Percentiles rank a stretch among this genome's conserved stretches.
Evolutionary conservation across 2,888 invertebrate genomes (phyloP).

Genomic region (Stenodera caucasica): DNA sequence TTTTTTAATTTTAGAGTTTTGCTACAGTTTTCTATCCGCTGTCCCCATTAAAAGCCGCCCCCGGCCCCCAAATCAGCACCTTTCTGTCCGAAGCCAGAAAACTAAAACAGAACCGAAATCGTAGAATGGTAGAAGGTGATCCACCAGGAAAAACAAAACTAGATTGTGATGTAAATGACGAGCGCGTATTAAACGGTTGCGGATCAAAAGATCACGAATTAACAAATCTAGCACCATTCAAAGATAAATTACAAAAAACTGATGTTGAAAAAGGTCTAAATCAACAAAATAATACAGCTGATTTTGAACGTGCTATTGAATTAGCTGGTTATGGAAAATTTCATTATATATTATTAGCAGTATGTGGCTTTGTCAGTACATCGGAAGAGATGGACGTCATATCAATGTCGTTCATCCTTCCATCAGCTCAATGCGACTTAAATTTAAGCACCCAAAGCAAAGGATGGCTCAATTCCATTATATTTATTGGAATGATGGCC

Average conservation of each 20-base stretch:
- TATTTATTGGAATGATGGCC: conserved; percentile 83
- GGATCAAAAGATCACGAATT: conserved; percentile 67
- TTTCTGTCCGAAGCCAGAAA: conserved; percentile 34
- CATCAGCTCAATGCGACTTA: conserved; percentile 91
- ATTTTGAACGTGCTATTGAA: conserved; percentile 87
- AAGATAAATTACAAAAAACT: conserved; percentile 50
- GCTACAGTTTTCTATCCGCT: conserved; percentile 45
- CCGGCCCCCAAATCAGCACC: conserved; percentile 29
- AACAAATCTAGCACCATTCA: conserved; percentile 39
- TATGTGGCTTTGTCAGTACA: conserved; percentile 92
- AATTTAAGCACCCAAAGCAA: conserved; percentile 82
- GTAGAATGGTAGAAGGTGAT: conserved; percentile 92
- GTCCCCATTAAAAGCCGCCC: conserved; percentile 51
- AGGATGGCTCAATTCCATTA: conserved; percentile 70
- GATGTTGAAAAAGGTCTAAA: conserved; percentile 66
- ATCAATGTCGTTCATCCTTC: conserved; percentile 92
- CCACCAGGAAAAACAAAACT: conserved; percentile 68
- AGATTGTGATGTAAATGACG: conserved; percentile 89
- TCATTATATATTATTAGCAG: conserved; percentile 84
- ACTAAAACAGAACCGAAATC: conserved; percentile 48
- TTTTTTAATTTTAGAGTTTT: conserved; percentile 44
- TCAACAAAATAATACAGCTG: conserved; percentile 60
- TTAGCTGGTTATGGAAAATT: conserved; percentile 85
- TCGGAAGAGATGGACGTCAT: conserved; percentile 97
- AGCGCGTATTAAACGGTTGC: conserved; percentile 76